Evolutionary conservation across 2,797 vertebrate species (phyloP).

Genomic region (Sus cebifrons): DNA sequence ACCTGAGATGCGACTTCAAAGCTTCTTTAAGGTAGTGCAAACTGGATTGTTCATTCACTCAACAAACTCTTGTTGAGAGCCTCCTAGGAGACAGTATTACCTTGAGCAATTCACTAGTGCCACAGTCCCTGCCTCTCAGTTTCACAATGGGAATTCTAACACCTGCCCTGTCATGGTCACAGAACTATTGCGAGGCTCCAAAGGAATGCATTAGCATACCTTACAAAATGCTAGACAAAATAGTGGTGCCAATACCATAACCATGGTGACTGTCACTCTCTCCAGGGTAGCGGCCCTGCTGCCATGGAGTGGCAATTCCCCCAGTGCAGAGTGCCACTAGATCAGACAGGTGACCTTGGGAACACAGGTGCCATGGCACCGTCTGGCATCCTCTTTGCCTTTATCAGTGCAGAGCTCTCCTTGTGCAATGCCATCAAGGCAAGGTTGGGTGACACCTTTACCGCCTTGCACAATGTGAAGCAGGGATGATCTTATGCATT

Average conservation of each 20-base stretch:
- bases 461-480: background rate
- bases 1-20: background rate
- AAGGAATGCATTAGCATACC: background rate
- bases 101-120: background rate
- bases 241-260: background rate
- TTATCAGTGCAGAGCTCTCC: constrained; percentile 19
- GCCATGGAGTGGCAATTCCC: background rate
- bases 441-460: constrained; percentile 68
- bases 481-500: background rate
- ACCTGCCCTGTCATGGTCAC: background rate
- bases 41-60: background rate
- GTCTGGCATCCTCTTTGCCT: constrained; percentile 66
- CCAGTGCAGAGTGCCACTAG: background rate
- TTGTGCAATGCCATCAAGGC: background rate
- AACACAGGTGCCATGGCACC: background rate
- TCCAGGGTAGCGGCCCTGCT: background rate
- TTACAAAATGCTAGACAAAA: background rate
- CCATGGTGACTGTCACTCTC: background rate
- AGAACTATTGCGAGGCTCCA: background rate
- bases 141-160: background rate
- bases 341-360: constrained; percentile 37
- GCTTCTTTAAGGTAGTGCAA: background rate
- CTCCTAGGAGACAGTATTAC: background rate
- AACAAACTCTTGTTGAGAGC: no score
- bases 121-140: background rate